Percentiles rank a stretch among this genome's conserved stretches.
Evolutionary conservation across 1,140 invertebrate species (phyloP).

Genomic region (Geopemphigus sp.): DNA sequence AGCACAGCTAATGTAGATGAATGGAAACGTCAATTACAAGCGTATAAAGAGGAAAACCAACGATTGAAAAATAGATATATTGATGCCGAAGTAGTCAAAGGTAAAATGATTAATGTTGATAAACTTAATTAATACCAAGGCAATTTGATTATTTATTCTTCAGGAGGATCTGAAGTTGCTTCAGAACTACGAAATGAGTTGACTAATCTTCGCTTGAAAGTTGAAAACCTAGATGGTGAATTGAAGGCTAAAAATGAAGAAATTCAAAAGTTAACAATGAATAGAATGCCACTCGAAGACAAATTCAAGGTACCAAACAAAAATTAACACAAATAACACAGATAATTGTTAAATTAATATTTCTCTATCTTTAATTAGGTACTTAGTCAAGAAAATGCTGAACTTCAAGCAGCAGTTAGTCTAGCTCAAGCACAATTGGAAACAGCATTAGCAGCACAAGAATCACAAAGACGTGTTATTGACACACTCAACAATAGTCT

Average conservation of each 20-base stretch:
- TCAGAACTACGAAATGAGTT: conserved; percentile 63
- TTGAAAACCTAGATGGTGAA: conserved; percentile 74
- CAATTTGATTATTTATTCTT: conserved; percentile 18
- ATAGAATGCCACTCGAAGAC: conserved; percentile 54
- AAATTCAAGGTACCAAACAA: conserved; percentile 53
- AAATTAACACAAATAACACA: background rate
- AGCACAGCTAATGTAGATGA: conserved; percentile 97
- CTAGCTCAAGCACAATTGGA: conserved; percentile 81
- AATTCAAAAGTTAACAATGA: conserved; percentile 58
- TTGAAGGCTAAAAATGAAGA: conserved; percentile 77
- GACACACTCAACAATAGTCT: conserved; percentile 81
- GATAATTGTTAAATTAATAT: conserved; percentile 33
- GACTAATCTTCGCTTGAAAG: conserved; percentile 66
- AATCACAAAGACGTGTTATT: conserved; percentile 79
- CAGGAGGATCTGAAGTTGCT: conserved; percentile 58
- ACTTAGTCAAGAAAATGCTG: conserved; percentile 71
- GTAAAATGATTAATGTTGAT: conserved; percentile 53
- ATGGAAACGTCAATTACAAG: conserved; percentile 94
- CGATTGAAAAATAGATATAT: conserved; percentile 77
- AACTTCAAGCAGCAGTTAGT: conserved; percentile 68
- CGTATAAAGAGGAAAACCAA: conserved; percentile 93
- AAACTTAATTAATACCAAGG: background rate
- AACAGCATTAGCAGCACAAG: conserved; percentile 74
- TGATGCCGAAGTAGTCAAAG: conserved; percentile 71
- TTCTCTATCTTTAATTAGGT: conserved; percentile 56